Conservation (phyloP, 2,113 vertebrate genomes). For the Scophthalmus maximus region DNA sequence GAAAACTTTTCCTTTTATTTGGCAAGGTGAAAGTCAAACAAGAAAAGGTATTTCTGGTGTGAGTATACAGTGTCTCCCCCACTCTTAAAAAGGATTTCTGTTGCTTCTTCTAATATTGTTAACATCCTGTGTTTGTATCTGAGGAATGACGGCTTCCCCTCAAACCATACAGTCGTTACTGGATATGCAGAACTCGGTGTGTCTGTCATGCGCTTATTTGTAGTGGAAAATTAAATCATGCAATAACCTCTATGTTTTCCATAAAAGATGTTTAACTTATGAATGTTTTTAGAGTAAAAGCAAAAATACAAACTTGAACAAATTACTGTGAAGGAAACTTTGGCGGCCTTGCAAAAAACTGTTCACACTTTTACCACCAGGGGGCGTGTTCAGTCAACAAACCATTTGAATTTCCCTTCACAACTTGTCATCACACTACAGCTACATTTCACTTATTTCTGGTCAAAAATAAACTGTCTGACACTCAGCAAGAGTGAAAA, state of each 20-base stretch:
- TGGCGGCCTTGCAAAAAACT: background rate
- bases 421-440: constrained; percentile 1
- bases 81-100: fast-evolving
- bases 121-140: background rate
- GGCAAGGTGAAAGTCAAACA: no score
- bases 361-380: constrained; percentile 31
- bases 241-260: background rate
- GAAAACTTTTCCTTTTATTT: no score
- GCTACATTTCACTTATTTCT: no score
- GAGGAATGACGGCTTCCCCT: background rate
- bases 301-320: background rate
- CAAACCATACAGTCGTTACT: background rate
- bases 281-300: background rate
- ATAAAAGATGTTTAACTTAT: no score
- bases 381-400: no score
- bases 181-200: background rate
- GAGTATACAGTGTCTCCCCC: no score
- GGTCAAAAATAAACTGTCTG: no score
- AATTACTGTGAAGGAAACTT: background rate
- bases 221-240: background rate
- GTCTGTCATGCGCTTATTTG: background rate
- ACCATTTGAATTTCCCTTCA: no score
- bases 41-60: no score
- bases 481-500: no score
- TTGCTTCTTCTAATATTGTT: background rate